These are phyloP conservation scores for Mamestra configurata DNA, from an alignment of 1,140 invertebrate genomes.

Conservation along the genomic window DNA sequence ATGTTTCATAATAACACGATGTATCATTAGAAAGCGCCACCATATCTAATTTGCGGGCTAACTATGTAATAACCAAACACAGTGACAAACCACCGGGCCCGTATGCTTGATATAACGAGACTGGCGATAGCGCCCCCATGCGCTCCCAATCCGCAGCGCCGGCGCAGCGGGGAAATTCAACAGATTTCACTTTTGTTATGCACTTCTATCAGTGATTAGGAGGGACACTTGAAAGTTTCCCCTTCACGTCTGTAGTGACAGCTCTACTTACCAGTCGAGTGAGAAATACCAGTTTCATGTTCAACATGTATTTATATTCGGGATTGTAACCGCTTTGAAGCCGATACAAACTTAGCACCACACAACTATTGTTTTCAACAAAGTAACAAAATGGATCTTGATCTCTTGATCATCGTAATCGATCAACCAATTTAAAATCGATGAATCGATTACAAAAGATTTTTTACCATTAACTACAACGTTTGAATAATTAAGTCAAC, in stretches of 20 bases:
- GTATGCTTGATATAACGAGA: constrained; percentile 70
- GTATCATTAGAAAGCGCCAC: constrained; percentile 62
- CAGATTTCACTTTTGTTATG: constrained; percentile 75
- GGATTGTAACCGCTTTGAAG: constrained; percentile 1
- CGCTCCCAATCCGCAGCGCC: constrained; percentile 43
- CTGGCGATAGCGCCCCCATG: constrained; percentile 74
- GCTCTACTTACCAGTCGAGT: constrained; percentile 19
- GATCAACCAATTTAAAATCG: too few relatives aligned
- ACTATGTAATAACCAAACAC: constrained; percentile 59
- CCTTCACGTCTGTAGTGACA: constrained; percentile 40
- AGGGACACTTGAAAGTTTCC: constrained; percentile 58
- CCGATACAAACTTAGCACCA: background rate
- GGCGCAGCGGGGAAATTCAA: constrained; percentile 57
- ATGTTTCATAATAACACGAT: constrained; percentile 40
- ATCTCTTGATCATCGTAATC: background rate
- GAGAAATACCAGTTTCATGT: constrained; percentile 16
- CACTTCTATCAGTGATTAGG: constrained; percentile 49
- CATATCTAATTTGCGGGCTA: constrained; percentile 51
- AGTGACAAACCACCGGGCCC: constrained; percentile 62
- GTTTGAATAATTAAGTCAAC: too few relatives aligned
- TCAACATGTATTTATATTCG: constrained; percentile 6
- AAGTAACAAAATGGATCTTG: background rate
- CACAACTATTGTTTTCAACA: too few relatives aligned
- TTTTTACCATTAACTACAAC: too few relatives aligned
- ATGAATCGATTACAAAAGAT: too few relatives aligned